Conservation (phyloP, 2,888 invertebrate species). For the Folsomia candida region DNA sequence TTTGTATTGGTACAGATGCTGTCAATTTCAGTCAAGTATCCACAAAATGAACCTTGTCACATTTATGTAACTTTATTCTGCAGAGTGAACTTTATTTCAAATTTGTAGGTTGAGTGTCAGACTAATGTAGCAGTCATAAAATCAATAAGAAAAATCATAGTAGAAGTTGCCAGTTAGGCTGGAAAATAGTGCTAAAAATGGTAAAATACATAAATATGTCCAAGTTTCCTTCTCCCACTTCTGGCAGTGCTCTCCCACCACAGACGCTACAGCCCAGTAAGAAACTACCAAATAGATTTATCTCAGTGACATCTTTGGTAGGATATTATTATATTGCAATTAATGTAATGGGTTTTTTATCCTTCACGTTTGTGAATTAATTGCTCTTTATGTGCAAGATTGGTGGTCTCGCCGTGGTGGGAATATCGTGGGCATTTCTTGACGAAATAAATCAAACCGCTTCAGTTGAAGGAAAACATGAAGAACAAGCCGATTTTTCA, state of each 20-base stretch:
- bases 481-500: neutral
- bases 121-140: no score
- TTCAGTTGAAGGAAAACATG: neutral
- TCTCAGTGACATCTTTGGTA: neutral
- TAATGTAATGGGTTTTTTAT: neutral
- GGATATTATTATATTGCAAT: neutral
- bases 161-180: no score
- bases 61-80: no score
- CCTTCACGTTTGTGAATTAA: neutral
- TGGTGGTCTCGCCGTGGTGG: neutral
- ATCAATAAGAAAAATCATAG: no score
- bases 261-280: neutral
- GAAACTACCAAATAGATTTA: neutral
- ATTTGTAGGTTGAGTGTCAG: no score
- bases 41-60: neutral
- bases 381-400: neutral
- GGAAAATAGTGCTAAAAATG: no score
- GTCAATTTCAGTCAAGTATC: neutral
- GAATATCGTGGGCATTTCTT: neutral
- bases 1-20: neutral
- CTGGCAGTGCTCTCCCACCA: no score
- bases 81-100: no score
- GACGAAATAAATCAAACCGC: neutral
- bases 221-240: neutral
- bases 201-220: neutral